Percentiles rank a stretch among this genome's conserved stretches.
Conservation (phyloP, 64 coral and sea anemone genomes). For the Montipora foliosa region DNA sequence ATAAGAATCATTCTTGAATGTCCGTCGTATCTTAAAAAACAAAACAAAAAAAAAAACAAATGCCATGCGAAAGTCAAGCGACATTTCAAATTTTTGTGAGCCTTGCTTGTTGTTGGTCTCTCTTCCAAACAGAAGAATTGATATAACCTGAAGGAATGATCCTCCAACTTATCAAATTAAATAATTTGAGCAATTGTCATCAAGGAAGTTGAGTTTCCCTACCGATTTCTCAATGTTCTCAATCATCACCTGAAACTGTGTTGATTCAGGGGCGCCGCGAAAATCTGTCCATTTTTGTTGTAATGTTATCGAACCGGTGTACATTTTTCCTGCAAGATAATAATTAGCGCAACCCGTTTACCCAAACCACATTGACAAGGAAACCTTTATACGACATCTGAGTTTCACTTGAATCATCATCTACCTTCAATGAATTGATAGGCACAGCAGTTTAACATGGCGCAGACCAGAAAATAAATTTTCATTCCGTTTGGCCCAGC, state of each 20-base stretch:
- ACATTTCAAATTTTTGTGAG: too few relatives aligned
- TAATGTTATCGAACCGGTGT: conserved; percentile 63
- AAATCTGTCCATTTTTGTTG: conserved; percentile 63
- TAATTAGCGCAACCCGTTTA: neutral
- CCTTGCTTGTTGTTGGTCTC: too few relatives aligned
- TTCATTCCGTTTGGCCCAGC: conserved; percentile 6
- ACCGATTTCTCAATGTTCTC: conserved; percentile 62
- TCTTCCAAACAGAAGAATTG: too few relatives aligned
- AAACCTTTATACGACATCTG: neutral
- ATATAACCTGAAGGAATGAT: too few relatives aligned
- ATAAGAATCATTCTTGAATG: conserved; percentile 66
- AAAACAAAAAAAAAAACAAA: neutral
- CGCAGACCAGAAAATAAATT: conserved; percentile 8
- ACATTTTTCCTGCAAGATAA: neutral
- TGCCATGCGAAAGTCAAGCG: too few relatives aligned
- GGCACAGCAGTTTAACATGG: neutral
- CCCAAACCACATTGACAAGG: neutral
- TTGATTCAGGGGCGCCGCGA: neutral
- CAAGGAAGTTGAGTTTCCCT: neutral
- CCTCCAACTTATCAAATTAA: too few relatives aligned
- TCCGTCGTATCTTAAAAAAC: conserved; percentile 43
- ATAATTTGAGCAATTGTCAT: neutral
- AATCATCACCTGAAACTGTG: conserved; percentile 37
- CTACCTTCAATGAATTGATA: conserved; percentile 5
- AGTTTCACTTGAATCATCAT: neutral